Evolutionary conservation across 2,797 vertebrate genomes (phyloP).

Genomic region (Eulemur rubriventer): DNA sequence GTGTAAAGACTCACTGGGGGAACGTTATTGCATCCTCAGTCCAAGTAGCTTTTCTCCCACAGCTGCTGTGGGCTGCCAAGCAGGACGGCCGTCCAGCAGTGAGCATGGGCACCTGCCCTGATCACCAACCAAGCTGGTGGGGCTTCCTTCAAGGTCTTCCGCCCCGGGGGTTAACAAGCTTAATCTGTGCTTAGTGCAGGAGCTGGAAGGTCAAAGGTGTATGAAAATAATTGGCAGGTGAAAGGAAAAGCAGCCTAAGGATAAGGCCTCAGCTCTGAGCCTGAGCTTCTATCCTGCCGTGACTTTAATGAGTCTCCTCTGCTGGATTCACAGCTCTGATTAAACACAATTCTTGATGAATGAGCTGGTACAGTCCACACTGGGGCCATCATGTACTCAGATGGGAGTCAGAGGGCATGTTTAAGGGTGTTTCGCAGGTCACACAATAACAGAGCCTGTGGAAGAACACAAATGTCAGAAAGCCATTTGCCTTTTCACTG

Average conservation of each 20-base stretch:
- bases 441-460: rapidly evolving
- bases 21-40: rapidly evolving
- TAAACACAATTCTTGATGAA: neutral
- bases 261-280: neutral
- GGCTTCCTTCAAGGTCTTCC: neutral
- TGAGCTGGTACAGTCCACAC: neutral
- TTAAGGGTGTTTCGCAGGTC: neutral
- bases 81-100: neutral
- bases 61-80: rapidly evolving
- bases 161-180: neutral
- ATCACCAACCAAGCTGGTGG: rapidly evolving
- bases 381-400: neutral
- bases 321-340: rapidly evolving
- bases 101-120: too few species aligned
- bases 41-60: neutral
- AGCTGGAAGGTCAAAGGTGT: rapidly evolving
- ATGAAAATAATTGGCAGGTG: neutral
- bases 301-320: neutral
- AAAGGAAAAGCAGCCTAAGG: neutral
- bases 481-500: neutral
- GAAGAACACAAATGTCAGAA: neutral
- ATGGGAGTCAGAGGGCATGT: neutral
- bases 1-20: neutral
- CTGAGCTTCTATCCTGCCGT: rapidly evolving
- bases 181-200: neutral